These are phyloP conservation scores for Tubulanus polymorphus DNA, from an alignment of 2,888 invertebrate genomes.

Conservation along the genomic window DNA sequence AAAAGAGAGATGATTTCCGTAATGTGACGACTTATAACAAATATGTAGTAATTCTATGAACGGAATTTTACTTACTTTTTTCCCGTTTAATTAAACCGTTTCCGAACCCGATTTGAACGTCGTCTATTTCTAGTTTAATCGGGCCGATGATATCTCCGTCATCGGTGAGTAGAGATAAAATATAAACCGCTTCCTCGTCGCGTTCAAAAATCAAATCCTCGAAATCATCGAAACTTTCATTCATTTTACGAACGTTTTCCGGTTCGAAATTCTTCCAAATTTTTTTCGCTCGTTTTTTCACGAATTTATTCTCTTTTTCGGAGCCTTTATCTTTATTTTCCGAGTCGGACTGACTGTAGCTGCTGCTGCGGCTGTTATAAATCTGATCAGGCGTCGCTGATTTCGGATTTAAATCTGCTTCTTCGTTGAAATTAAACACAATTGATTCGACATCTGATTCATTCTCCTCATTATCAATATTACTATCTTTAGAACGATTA, in stretches of 20 bases:
- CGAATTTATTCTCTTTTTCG: neutral
- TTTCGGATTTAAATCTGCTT: constrained; percentile 1
- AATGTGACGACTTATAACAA: too few species aligned
- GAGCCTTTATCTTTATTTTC: too few species aligned
- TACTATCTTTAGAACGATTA: too few species aligned
- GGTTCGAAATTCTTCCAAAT: neutral
- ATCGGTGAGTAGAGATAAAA: constrained; percentile 37
- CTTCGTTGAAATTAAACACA: too few species aligned
- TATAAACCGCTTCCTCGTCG: constrained; percentile 31
- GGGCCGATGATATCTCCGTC: constrained; percentile 40
- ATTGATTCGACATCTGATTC: too few species aligned
- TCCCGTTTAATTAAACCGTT: neutral
- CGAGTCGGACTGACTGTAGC: neutral
- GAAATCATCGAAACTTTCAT: constrained; percentile 24
- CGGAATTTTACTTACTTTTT: too few species aligned
- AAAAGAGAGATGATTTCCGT: too few species aligned
- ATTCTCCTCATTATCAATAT: too few species aligned
- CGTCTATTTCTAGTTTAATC: constrained; percentile 36
- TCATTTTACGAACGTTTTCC: constrained; percentile 15
- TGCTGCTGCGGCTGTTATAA: neutral
- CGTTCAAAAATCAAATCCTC: constrained; percentile 21
- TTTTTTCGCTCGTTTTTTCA: neutral
- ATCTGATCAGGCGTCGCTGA: neutral
- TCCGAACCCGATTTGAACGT: constrained; percentile 23
- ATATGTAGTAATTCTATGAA: too few species aligned